Percentiles rank a stretch among this genome's conserved stretches.
Conservation (phyloP, 2,113 vertebrate species). For the Zonotrichia leucophrys region DNA sequence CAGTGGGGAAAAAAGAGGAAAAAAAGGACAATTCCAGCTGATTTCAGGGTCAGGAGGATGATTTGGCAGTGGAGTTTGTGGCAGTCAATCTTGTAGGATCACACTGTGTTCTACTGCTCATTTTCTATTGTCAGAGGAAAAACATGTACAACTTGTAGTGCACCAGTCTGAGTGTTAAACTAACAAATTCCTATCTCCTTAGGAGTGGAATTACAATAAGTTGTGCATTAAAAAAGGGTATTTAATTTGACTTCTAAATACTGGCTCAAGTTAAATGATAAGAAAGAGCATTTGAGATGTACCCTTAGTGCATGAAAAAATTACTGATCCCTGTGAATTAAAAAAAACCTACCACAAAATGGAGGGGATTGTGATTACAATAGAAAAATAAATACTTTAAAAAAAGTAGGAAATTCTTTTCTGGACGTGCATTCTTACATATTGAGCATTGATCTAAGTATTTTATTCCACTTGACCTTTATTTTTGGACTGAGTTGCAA, state of each 20-base stretch:
- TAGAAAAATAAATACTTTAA: not conserved
- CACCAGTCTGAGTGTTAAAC: not conserved
- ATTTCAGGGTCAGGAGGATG: not conserved
- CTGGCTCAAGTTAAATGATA: conserved; percentile 25
- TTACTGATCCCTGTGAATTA: not conserved
- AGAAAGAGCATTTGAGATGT: conserved; percentile 12
- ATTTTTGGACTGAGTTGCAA: not conserved
- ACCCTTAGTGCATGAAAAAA: conserved; percentile 25
- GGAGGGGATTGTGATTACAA: not conserved
- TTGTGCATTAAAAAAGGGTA: not conserved
- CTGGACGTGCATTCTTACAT: not conserved
- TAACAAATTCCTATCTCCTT: not conserved
- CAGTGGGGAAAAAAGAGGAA: not conserved
- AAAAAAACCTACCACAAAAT: not conserved
- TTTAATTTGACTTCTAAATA: conserved; percentile 22
- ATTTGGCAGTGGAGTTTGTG: not conserved
- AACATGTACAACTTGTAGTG: not conserved
- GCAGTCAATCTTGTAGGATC: not conserved
- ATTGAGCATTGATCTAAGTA: not conserved
- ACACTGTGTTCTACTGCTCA: not conserved
- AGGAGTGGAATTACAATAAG: conserved; percentile 15
- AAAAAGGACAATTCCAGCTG: not conserved
- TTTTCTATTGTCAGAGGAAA: not conserved
- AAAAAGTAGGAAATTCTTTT: not conserved
- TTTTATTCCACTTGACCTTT: not conserved